phyloP scores from a whole-genome alignment of 2,797 vertebrate species.

The Saxicola maurus region DNA sequence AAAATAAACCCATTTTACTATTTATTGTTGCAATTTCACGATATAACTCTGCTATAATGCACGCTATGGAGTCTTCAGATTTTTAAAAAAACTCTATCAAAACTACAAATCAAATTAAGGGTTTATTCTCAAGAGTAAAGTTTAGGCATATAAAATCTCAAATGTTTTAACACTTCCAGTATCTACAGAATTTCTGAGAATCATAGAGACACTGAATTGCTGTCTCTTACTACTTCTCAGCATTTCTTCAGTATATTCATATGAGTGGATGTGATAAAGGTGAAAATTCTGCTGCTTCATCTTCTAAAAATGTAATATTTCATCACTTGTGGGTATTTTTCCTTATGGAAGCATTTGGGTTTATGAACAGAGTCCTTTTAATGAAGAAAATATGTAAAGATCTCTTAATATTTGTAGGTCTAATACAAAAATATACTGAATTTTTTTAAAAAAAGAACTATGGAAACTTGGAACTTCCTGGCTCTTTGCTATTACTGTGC shows the following conservation, averaged over 20 bases:
- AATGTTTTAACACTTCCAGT: background rate
- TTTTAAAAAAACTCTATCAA: background rate
- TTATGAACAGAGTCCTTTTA: background rate
- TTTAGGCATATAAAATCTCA: background rate
- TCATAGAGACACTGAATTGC: background rate
- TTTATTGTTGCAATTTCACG: background rate
- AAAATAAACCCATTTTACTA: background rate
- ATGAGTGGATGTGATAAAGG: background rate
- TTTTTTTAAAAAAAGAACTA: background rate
- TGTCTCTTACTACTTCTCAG: background rate
- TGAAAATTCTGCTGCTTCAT: background rate
- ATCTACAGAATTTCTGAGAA: background rate
- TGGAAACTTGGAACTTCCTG: background rate
- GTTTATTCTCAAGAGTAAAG: background rate
- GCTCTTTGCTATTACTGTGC: background rate
- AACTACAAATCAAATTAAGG: background rate
- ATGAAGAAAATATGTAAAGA: background rate
- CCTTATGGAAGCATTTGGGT: background rate
- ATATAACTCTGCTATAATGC: background rate
- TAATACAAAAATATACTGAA: background rate
- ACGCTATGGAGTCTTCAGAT: background rate
- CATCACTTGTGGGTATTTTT: accelerated
- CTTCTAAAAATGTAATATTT: background rate
- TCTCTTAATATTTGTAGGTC: background rate
- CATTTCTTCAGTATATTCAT: background rate